These are phyloP conservation scores for Ichneumoninae sp. DNA, from an alignment of 2,888 invertebrate species.

Conservation along the genomic window DNA sequence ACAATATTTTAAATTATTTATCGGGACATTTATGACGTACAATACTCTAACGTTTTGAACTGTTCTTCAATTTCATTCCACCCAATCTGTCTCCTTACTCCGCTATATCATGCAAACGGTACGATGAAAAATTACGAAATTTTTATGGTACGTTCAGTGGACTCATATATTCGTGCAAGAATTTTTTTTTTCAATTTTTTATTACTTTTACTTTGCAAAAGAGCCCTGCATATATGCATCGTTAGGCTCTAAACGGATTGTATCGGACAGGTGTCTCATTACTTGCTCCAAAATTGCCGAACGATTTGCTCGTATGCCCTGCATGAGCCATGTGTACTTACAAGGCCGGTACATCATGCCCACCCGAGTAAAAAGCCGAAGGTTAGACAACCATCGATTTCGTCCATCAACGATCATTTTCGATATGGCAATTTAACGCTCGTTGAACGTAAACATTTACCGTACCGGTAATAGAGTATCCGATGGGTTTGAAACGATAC, in stretches of 20 bases:
- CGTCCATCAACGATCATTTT: constrained; percentile 25
- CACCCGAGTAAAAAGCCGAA: constrained; percentile 40
- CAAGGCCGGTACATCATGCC: constrained; percentile 25
- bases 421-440: constrained; percentile 61
- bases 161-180: not conserved
- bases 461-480: constrained; percentile 12
- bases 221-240: not conserved
- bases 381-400: constrained; percentile 50
- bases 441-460: constrained; percentile 53
- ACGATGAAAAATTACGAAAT: not conserved
- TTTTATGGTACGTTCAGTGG: not conserved
- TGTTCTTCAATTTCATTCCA: no score
- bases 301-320: not conserved
- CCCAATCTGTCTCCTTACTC: no score
- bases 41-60: no score
- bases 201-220: not conserved
- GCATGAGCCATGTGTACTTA: constrained; percentile 5
- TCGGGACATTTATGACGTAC: not conserved
- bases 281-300: not conserved
- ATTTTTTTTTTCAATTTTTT: not conserved
- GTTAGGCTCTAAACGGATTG: not conserved
- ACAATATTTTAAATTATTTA: not conserved
- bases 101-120: no score
- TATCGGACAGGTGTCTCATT: not conserved
- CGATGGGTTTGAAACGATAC: not conserved